phyloP scores from a whole-genome alignment of 2,797 vertebrate genomes.

The Octomys mimax region DNA sequence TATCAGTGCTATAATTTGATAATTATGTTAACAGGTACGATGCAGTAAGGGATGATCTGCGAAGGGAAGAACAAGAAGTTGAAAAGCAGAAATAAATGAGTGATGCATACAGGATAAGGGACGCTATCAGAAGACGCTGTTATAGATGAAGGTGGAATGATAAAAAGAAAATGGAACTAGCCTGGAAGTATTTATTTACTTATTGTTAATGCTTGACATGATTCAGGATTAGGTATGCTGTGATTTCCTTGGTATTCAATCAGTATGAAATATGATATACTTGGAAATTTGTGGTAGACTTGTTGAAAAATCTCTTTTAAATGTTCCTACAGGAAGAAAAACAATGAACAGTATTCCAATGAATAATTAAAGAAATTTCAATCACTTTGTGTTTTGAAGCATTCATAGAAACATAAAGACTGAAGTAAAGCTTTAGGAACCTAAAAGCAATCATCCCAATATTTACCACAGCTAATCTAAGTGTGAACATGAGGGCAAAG shows the following conservation, averaged over 20 bases:
- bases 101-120: rapidly evolving
- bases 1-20: neutral
- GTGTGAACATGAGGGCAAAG: neutral
- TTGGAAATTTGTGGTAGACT: neutral
- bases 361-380: neutral
- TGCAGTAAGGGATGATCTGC: rapidly evolving
- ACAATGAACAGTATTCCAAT: neutral
- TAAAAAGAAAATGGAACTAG: neutral
- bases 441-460: neutral
- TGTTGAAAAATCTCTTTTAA: neutral
- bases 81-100: neutral
- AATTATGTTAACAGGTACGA: neutral
- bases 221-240: neutral
- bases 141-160: neutral
- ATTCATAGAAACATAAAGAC: conserved; percentile 1
- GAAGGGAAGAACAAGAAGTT: rapidly evolving
- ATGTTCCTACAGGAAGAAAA: neutral
- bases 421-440: neutral
- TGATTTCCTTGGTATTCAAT: neutral
- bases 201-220: neutral
- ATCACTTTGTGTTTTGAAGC: neutral
- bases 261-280: neutral
- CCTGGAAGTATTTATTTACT: neutral
- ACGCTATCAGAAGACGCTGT: neutral
- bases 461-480: neutral